Evolutionary conservation across 2,888 invertebrate genomes (phyloP), one percentile per base, ranked within the genome.

Genomic region (Sphaeridia pumilis): DNA sequence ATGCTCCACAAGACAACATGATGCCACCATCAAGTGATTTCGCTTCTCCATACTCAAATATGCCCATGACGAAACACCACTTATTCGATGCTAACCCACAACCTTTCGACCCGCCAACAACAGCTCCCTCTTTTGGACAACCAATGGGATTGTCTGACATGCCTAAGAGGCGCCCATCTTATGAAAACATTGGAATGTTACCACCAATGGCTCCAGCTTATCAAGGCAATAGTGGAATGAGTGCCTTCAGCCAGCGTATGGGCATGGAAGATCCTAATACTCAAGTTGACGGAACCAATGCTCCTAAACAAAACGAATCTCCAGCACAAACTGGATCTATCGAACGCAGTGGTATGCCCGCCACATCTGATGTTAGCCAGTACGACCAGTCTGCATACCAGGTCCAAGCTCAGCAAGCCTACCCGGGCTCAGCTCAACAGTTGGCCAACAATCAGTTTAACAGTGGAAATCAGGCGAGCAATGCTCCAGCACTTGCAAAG

Each of bases 171-270:
- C 34, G 20, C n/a, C 38, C 46, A 5, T 38, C 21, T 27, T 52
- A 46, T 31, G 52, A 52, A 17, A 46, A 52, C 41, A 46, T 52
- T 25, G 52, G 52, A 3, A 46, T 52, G 46, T 17, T 17, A 27
- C 52, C 52, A 3, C 52, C 52, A 2, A 10, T 14, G 14, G 12
- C 46, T 10, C 52, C 52, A 2, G 46, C 46, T 14, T 46, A 46
- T 17, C 52, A 46, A 2, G 52, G 52, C 4, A 38, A 17, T 14
- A 14, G 31, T 14, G 38, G 38, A 14, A 38, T 38, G 38, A 20
- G 17, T 38, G 7, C n/a, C n/a, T 52, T 52, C 25, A 52, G 52
- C 42, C 46, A 52, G 38, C 25, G 52, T n/a, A 52, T 52, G 35
- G 52, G 52, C 5, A 21, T 52, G 24, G 46, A 52, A 4, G 52